Base-by-base conservation (phyloP, 64 coral and sea anemone genomes). In the Dendronephthya gigantea region DNA sequence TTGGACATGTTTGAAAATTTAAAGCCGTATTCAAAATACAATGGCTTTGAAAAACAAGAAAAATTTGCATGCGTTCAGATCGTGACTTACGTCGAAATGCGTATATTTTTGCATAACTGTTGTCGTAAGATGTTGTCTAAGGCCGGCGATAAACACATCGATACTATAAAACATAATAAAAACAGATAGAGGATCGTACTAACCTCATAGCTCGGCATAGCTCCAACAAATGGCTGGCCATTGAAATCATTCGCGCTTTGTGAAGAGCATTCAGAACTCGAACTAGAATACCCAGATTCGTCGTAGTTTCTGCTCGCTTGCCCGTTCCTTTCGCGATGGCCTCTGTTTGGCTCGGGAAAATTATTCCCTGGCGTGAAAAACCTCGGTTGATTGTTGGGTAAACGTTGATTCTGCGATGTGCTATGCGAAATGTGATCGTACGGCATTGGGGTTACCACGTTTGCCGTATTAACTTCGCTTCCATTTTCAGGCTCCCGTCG, bases 231-330 rank as follows among this genome's bases (percentile, higher is more conserved):
- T 79, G 34, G 58, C 19, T 22, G 36, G 34, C 72, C 72, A 79
- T 79, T 79, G 15, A 79, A 79, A 28, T 79, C 72, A 19, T 79
- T 79, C 72, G 72, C 25, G 32, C 72, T 79, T 39, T 36, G 36
- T 9, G 32, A 33, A 17, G 72, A 79, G 37, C 72, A 79, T 79
- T 79, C 72, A 1, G 72, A 79, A 79, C 72, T 79, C 0, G 72
- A 79, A 34, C 72, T 79, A 5, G 72, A 79, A 29, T 79, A 79
- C 32, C 72, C 72, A 36, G 72, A 79, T 34, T 79, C 72, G 29
- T 79, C 72, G 72, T 79, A 79, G 14, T 36, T 39, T 79, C 72
- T 9, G 17, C 17, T 79, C 15, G 12, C 72, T 15, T 34, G 36
- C 15, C 16, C 9, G 37, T 36, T 29, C 5, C 34, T 19, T 36